A percentile compares a stretch with the other conserved stretches of the same genome.
phyloP scores from a whole-genome alignment of 2,888 invertebrate genomes.

The Nymphalis urticae region DNA sequence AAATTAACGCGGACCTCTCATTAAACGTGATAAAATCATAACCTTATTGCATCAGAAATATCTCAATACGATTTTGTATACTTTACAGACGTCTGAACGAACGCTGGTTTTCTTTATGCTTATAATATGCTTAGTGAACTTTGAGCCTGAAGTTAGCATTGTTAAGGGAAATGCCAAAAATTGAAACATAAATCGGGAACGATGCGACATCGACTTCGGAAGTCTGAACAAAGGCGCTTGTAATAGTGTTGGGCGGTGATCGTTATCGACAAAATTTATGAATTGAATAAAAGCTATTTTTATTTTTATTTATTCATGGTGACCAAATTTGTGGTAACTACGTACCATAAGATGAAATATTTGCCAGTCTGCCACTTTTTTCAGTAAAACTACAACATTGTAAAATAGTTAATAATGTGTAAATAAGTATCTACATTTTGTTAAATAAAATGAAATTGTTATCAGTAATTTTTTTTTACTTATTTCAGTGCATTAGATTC shows the following conservation, averaged over 20 bases:
- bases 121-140: not conserved
- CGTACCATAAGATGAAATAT: not conserved
- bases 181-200: conserved; percentile 28
- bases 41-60: too few relatives aligned
- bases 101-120: not conserved
- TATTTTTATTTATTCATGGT: not conserved
- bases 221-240: conserved; percentile 28
- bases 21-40: too few relatives aligned
- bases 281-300: not conserved
- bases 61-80: too few relatives aligned
- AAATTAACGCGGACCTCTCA: too few relatives aligned
- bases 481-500: too few relatives aligned
- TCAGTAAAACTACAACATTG: too few relatives aligned
- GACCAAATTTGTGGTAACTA: not conserved
- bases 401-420: too few relatives aligned
- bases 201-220: conserved; percentile 25
- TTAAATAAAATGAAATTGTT: too few relatives aligned
- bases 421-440: too few relatives aligned
- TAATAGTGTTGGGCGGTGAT: conserved; percentile 9
- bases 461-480: too few relatives aligned
- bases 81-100: not conserved
- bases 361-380: too few relatives aligned
- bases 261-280: conserved; percentile 3
- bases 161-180: conserved; percentile 24
- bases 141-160: not conserved